Evolutionary conservation across 2,888 invertebrate species (phyloP).

Genomic region (Laothoe populi): DNA sequence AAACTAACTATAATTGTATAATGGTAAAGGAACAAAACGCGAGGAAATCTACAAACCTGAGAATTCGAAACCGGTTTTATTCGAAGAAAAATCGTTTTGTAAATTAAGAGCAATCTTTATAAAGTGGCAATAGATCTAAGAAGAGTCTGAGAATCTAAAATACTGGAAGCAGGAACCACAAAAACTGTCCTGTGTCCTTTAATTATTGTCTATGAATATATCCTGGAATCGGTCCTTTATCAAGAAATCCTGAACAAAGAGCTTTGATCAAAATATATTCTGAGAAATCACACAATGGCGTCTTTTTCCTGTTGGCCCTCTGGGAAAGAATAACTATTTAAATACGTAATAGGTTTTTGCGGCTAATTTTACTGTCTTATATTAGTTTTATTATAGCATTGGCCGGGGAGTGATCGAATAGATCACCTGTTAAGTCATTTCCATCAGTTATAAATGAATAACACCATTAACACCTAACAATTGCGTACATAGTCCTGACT

Average conservation of each 20-base stretch:
- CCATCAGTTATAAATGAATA: too few relatives aligned
- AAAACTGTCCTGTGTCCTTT: neutral
- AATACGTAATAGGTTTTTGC: constrained; percentile 7
- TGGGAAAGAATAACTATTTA: neutral
- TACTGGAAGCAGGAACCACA: neutral
- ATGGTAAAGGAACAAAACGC: too few relatives aligned
- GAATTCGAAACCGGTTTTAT: too few relatives aligned
- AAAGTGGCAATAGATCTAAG: neutral
- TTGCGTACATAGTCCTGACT: too few relatives aligned
- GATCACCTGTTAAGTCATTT: too few relatives aligned
- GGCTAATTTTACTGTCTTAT: neutral
- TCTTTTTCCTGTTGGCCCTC: constrained; percentile 25
- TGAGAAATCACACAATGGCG: constrained; percentile 20
- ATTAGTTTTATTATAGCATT: too few relatives aligned
- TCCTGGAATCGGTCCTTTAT: constrained; percentile 4
- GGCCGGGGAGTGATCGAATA: too few relatives aligned
- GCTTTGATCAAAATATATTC: constrained; percentile 21
- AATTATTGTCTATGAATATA: constrained; percentile 9
- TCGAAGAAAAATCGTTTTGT: neutral
- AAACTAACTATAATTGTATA: too few relatives aligned
- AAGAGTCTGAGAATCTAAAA: neutral
- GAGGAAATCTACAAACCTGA: too few relatives aligned
- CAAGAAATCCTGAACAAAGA: constrained; percentile 10
- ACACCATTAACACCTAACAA: too few relatives aligned
- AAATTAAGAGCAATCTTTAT: neutral